Evolutionary conservation across 2,888 invertebrate species (phyloP), one percentile per base, ranked within the genome.

Genomic region (Pollenia labialis): DNA sequence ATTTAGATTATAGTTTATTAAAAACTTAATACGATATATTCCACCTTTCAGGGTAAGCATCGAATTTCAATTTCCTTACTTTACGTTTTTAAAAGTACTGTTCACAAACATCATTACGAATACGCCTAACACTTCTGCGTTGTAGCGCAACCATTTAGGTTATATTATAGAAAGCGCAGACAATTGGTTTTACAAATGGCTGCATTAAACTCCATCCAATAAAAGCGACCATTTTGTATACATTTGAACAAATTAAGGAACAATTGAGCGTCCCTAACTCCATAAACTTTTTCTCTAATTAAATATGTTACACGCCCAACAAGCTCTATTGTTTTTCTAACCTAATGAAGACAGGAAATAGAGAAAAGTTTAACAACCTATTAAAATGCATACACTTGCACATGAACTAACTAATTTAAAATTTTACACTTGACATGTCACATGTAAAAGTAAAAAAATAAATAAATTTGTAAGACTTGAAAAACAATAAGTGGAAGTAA

Each of bases 261-360:
- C 32, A 66, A 72, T 50, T 72, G 62, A 58, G 54, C 56, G 12
- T 52, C 7, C 32, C 58, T 23, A 11, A 11, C 52, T 44, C 16
- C 32, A 48, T 7, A n/a, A 42, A 56, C 46, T 72, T 64, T 46
- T 52, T 80, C 71, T 50, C 75, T 62, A 75, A 86, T 72, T 86
- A 80, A 86, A 64, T 81, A 68, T 60, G 75, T 66, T 48, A 8
- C 11, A 48, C 18, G 16, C 48, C 50, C 11, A 18, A 56, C 42
- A 58, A 77, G 18, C 56, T 46, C n/a, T 71, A 56, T 32, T 23
- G 16, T 62, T 42, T 16, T 54, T 72, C 46, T 48, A 46, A 32
- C n/a, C 32, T 54, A 54, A 10, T 50, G 50, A 42, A 77, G 69
- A 69, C 87, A 81, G 84, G 83, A 84, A 87, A 76, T 72, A 42